phyloP scores from a whole-genome alignment of 2,888 invertebrate species.

The Aphodius granarius region DNA sequence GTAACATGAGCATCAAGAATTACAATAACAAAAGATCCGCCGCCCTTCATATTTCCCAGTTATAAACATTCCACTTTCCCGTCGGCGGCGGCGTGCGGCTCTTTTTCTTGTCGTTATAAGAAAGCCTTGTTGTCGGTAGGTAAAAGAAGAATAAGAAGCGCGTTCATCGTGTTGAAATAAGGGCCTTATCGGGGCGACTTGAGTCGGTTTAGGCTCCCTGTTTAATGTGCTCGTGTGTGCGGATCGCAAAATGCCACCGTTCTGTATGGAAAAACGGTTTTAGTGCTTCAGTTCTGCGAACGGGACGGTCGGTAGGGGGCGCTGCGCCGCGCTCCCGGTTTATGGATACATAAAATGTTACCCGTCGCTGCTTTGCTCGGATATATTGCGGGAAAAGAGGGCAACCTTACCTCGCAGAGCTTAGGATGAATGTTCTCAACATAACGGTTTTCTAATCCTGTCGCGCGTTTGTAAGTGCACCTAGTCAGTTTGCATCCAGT shows the following conservation, averaged over 20 bases:
- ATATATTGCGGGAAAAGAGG: neutral
- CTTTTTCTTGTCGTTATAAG: neutral
- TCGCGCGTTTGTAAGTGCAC: neutral
- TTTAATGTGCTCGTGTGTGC: neutral
- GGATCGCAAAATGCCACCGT: neutral
- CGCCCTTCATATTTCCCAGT: neutral
- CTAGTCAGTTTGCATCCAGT: neutral
- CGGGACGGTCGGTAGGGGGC: neutral
- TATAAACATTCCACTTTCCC: neutral
- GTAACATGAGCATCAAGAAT: neutral
- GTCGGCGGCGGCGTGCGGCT: neutral
- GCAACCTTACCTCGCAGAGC: constrained; percentile 22
- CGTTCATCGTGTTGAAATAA: neutral
- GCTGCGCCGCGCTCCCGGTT: constrained; percentile 29
- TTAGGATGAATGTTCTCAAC: constrained; percentile 23
- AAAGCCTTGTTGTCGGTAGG: neutral
- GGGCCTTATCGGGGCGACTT: neutral
- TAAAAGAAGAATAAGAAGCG: neutral
- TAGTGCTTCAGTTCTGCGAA: neutral
- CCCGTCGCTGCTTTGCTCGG: constrained; percentile 24
- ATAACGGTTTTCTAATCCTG: constrained; percentile 25
- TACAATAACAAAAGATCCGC: neutral
- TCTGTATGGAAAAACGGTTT: neutral
- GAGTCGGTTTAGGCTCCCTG: neutral
- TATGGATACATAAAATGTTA: constrained; percentile 44